Percentiles rank a stretch among this genome's conserved stretches.
phyloP scores from a whole-genome alignment of 2,797 vertebrate genomes.

The Rhinella marina region DNA sequence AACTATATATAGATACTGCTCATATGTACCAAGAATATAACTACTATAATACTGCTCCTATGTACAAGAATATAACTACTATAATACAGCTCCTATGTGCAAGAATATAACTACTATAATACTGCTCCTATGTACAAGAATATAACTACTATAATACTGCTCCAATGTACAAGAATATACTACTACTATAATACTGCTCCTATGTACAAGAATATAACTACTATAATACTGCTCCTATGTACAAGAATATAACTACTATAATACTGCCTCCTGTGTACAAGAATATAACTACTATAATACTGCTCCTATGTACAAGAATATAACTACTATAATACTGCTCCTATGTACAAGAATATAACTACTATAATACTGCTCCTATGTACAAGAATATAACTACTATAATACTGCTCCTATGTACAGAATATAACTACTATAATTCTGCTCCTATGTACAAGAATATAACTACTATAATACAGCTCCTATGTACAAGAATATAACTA shows the following conservation, averaged over 20 bases:
- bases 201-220: background rate
- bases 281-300: conserved; percentile 2
- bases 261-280: background rate
- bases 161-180: background rate
- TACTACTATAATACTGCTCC: background rate
- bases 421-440: conserved; percentile 7
- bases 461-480: background rate
- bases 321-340: background rate
- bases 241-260: conserved; percentile 3
- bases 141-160: conserved; percentile 14
- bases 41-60: background rate
- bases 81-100: background rate
- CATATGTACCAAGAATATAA: background rate
- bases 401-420: background rate
- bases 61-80: conserved; percentile 2
- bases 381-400: background rate
- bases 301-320: background rate
- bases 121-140: background rate
- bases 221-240: background rate
- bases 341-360: conserved; percentile 2
- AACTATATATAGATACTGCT: conserved; percentile 2
- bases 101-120: conserved; percentile 10
- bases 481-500: background rate
- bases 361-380: background rate
- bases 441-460: background rate